These are phyloP conservation scores for Megalonaias nervosa DNA, from an alignment of 1,140 invertebrate species.

Conservation along the genomic window DNA sequence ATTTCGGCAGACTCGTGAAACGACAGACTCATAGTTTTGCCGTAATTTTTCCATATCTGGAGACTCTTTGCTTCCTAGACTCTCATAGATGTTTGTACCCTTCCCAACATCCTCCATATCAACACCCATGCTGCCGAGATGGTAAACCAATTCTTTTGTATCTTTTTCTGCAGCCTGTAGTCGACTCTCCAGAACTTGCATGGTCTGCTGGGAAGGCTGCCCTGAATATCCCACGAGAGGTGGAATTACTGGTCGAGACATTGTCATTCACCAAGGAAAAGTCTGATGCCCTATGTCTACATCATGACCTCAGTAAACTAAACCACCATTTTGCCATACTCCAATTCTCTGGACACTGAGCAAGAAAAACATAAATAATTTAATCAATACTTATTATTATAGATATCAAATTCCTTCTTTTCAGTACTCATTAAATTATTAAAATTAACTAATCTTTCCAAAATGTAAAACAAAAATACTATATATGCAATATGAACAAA, in stretches of 20 bases:
- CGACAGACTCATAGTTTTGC: conserved; percentile 47
- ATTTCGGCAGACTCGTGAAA: conserved; percentile 52
- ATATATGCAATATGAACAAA: too few species aligned
- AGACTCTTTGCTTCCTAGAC: not conserved
- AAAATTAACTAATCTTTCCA: too few species aligned
- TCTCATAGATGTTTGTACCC: not conserved
- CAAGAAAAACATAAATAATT: too few species aligned
- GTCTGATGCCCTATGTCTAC: too few species aligned
- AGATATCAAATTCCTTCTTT: too few species aligned
- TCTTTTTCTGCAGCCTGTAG: conserved; percentile 53
- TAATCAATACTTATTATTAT: too few species aligned
- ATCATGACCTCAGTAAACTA: too few species aligned
- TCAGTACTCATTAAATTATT: too few species aligned
- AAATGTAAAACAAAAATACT: too few species aligned
- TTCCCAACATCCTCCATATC: conserved; percentile 20
- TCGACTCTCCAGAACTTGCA: conserved; percentile 45
- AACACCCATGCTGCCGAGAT: conserved; percentile 40
- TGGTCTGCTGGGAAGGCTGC: conserved; percentile 38
- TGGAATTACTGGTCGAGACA: conserved; percentile 47
- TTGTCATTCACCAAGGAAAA: too few species aligned
- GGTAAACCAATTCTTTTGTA: conserved; percentile 41
- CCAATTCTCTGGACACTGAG: too few species aligned
- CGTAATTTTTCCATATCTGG: conserved; percentile 34
- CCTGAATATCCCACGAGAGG: conserved; percentile 23
- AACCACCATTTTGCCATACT: too few species aligned